phyloP scores from a whole-genome alignment of 2,113 vertebrate genomes.

The Pelmatolapia mariae region DNA sequence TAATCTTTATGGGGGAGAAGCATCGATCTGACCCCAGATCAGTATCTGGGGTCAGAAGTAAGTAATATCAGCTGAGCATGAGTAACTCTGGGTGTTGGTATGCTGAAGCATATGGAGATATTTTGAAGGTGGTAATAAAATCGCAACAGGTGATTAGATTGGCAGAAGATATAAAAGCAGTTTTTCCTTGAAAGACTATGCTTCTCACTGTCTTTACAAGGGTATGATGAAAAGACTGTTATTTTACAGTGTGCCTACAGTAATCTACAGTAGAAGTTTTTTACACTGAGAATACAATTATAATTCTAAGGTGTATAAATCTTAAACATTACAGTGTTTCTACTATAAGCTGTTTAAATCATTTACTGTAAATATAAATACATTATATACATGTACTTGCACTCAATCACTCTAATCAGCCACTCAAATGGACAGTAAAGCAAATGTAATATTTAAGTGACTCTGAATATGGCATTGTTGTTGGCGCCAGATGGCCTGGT shows the following conservation, averaged over 20 bases:
- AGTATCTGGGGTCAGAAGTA: background rate
- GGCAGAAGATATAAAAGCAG: background rate
- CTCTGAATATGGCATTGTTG: background rate
- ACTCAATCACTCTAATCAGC: background rate
- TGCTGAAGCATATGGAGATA: background rate
- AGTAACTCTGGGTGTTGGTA: background rate
- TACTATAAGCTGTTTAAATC: background rate
- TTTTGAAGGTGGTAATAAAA: background rate
- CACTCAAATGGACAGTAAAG: background rate
- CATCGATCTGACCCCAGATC: slow-evolving; percentile 41
- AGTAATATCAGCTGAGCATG: background rate
- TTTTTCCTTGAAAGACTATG: background rate
- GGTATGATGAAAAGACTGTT: background rate
- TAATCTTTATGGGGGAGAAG: slow-evolving; percentile 44
- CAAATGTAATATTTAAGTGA: background rate
- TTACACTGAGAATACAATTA: background rate
- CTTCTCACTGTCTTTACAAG: background rate
- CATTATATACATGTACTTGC: background rate
- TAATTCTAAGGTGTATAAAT: background rate
- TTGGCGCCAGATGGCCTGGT: background rate
- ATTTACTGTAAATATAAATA: background rate
- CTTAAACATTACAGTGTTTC: background rate
- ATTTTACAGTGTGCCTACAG: background rate
- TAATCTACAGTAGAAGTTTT: background rate
- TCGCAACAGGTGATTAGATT: background rate